Evolutionary conservation across 1,140 invertebrate genomes (phyloP).

Genomic region (Platyscapa corneri): DNA sequence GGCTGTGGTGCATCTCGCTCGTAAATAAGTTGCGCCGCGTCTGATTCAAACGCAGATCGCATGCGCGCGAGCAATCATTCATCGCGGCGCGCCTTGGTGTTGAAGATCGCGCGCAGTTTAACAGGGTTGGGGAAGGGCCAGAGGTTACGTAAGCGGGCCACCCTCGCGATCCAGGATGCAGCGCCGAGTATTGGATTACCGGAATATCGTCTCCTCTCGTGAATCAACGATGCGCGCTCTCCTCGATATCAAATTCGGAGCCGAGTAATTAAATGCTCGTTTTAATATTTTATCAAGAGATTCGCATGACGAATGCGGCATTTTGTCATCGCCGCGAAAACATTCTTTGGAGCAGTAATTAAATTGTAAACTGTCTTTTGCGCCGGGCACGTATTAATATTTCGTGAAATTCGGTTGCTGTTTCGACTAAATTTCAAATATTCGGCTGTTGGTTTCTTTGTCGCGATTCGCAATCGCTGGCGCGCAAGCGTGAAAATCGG

Average conservation of each 20-base stretch:
- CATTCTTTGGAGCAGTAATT: no score
- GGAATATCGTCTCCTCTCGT: neutral
- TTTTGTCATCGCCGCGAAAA: neutral
- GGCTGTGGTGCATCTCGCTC: neutral
- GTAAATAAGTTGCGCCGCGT: neutral
- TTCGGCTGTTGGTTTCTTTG: no score
- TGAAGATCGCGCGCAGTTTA: neutral
- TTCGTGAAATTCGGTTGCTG: neutral
- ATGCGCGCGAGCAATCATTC: neutral
- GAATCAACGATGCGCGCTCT: neutral
- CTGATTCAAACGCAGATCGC: constrained; percentile 26
- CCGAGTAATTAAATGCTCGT: neutral
- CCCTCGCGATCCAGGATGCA: neutral
- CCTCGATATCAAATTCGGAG: neutral
- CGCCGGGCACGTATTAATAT: no score
- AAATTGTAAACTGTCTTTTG: no score
- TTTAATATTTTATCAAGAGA: neutral
- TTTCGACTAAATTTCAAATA: no score
- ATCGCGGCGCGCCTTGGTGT: neutral
- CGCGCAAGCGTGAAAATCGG: no score
- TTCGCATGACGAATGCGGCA: no score
- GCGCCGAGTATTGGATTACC: neutral
- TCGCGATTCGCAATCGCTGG: no score
- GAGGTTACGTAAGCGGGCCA: neutral
- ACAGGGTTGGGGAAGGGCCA: neutral